These are phyloP conservation scores for Spodoptera exigua DNA, from an alignment of 2,888 invertebrate species.

Conservation along the genomic window DNA sequence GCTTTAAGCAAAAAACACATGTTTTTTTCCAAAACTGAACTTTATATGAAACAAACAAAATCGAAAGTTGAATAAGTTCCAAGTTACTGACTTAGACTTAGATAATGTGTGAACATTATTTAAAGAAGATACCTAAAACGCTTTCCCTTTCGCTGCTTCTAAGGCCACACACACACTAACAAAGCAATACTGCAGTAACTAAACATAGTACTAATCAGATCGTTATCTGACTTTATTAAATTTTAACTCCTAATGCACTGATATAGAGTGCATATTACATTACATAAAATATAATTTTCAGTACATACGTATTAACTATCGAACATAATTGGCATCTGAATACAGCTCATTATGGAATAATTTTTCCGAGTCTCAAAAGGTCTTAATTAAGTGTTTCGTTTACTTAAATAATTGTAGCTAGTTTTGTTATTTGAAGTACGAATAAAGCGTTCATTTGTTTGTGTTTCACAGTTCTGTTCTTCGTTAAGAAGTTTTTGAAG, in stretches of 20 bases:
- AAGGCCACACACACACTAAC: constrained; percentile 28
- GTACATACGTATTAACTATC: constrained; percentile 25
- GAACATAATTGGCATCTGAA: constrained; percentile 58
- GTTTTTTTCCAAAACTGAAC: no score
- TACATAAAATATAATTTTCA: constrained; percentile 8
- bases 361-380: constrained; percentile 54
- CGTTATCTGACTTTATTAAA: constrained; percentile 14
- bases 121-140: no score
- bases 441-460: constrained; percentile 61
- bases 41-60: no score
- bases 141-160: constrained; percentile 30
- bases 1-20: no score
- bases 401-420: constrained; percentile 48
- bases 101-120: no score
- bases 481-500: constrained; percentile 40
- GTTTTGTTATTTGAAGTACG: constrained; percentile 50
- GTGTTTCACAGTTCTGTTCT: constrained; percentile 46
- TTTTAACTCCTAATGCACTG: background rate
- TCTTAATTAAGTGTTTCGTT: constrained; percentile 58
- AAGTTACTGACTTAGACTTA: no score
- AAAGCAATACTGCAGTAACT: constrained; percentile 37
- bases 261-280: constrained; percentile 22
- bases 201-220: constrained; percentile 51
- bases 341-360: constrained; percentile 60
- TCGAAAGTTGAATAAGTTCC: no score